Percentiles rank a stretch among this genome's conserved stretches.
These are phyloP conservation scores for Epirrhoe alternata DNA, from an alignment of 2,888 invertebrate genomes.

Conservation along the genomic window DNA sequence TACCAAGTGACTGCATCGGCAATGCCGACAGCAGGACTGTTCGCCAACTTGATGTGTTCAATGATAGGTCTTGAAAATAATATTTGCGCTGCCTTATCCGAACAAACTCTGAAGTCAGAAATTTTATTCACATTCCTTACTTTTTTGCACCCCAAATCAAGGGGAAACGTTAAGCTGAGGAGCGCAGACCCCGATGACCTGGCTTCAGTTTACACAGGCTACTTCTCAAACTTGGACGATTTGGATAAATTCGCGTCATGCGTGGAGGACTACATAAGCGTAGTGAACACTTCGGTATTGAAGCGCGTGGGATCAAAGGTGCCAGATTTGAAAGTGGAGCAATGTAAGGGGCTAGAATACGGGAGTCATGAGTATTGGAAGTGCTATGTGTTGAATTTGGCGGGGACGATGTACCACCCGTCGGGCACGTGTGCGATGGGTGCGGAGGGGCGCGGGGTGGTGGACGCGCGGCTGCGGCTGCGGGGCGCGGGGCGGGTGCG, in stretches of 20 bases:
- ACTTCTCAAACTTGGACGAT: conserved; percentile 35
- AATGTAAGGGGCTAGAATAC: conserved; percentile 49
- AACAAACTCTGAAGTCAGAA: neutral
- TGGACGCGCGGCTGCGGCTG: conserved; percentile 56
- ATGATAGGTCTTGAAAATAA: neutral
- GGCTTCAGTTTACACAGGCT: conserved; percentile 57
- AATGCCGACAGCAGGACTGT: conserved; percentile 22
- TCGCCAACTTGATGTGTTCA: conserved; percentile 31
- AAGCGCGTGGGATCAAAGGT: conserved; percentile 44
- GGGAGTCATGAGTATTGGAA: conserved; percentile 59
- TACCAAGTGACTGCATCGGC: conserved; percentile 48
- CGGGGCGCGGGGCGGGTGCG: conserved; percentile 36
- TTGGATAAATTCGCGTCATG: conserved; percentile 31
- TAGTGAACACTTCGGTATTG: conserved; percentile 40
- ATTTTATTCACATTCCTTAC: conserved; percentile 18
- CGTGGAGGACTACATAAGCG: conserved; percentile 33
- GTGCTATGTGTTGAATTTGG: conserved; percentile 65
- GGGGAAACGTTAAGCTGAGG: conserved; percentile 32
- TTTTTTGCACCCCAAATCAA: conserved; percentile 38
- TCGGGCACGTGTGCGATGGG: conserved; percentile 67
- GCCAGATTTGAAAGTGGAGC: conserved; percentile 40
- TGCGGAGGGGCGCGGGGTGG: conserved; percentile 49
- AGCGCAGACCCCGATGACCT: conserved; percentile 85
- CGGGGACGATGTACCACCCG: conserved; percentile 85
- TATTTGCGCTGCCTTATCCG: conserved; percentile 16